Base-by-base conservation (phyloP, 2,113 vertebrate species). In the Cyprinodon tularosa region DNA sequence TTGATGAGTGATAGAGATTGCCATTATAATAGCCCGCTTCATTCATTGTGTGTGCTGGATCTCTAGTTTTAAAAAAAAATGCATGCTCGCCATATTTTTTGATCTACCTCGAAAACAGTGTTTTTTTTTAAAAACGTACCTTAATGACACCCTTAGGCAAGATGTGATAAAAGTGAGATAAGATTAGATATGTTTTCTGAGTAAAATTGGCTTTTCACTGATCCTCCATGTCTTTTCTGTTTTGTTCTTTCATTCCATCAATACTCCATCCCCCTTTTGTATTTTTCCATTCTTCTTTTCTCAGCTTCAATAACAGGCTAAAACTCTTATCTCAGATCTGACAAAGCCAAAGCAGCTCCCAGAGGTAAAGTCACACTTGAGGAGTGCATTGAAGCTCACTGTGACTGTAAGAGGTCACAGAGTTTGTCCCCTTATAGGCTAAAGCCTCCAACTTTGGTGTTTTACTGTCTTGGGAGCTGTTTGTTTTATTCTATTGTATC, bases 401-500 rank as follows among this genome's bases (percentile, higher is more conserved):
- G 60, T 77, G 78, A 77, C 65, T 77, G 29, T 39, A 17, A 71
- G 29, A 29, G 82, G 81, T 88, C 78, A 74, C 79, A 45, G 45
- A 53, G 17, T 79, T 62, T 60, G 38, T 39, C 61, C 10, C 66
- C 69, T 73, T 71, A n/a, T 72, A 71, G 68, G 38, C 71, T 69
- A 72, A 0, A 62, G 78, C 65, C 70, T 71, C 57, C 78, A 74
- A 75, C 78, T 89, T 68, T 88, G 74, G 78, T 68, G 80, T 84
- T 90, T 86, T 84, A 86, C 70, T 45, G 86, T 74, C 78, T 85
- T 79, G 67, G 91, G 86, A 91, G 86, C 86, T 88, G 74, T 92
- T 93, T 90, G 89, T 92, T 92, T 91, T 68, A n/a, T 88, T 87
- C 86, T 78, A 88, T 90, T 85, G 81, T 86, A 84, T 88, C 84